Conservation (phyloP, 2,797 vertebrate genomes). For the Neosilurus hyrtlii region DNA sequence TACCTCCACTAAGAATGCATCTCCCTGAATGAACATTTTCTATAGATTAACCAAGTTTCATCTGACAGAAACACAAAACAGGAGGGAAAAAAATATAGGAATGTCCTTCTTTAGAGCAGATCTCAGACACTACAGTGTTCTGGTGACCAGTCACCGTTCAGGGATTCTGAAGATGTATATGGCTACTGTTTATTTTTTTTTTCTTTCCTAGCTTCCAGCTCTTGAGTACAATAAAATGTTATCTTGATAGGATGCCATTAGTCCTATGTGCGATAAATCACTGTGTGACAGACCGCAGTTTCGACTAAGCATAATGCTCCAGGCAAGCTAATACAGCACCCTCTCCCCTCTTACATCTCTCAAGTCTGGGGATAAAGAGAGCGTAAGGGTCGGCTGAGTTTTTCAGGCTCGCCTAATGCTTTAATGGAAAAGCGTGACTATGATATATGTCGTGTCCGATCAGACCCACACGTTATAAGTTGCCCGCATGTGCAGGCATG, state of each 20-base stretch:
- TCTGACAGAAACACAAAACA: constrained; percentile 20
- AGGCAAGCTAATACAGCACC: constrained; percentile 54
- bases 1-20: constrained; percentile 41
- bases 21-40: constrained; percentile 39
- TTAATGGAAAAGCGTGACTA: constrained; percentile 52
- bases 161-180: constrained; percentile 51
- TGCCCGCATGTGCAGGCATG: constrained; percentile 18
- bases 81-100: constrained; percentile 3
- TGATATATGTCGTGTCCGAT: constrained; percentile 44
- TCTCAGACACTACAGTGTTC: constrained; percentile 52
- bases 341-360: constrained; percentile 27
- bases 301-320: constrained; percentile 69
- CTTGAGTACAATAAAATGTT: constrained; percentile 65
- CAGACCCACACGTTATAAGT: constrained; percentile 29
- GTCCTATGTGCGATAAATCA: constrained; percentile 71
- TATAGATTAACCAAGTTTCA: constrained; percentile 52
- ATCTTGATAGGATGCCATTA: constrained; percentile 68
- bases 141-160: constrained; percentile 58
- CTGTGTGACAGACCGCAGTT: constrained; percentile 69
- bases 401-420: constrained; percentile 44
- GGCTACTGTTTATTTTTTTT: constrained; percentile 18
- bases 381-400: constrained; percentile 48
- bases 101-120: constrained; percentile 53
- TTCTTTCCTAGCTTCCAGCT: constrained; percentile 5
- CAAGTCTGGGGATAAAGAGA: constrained; percentile 46